These are phyloP conservation scores for Hipparchia semele DNA, from an alignment of 2,888 invertebrate species.

Conservation along the genomic window DNA sequence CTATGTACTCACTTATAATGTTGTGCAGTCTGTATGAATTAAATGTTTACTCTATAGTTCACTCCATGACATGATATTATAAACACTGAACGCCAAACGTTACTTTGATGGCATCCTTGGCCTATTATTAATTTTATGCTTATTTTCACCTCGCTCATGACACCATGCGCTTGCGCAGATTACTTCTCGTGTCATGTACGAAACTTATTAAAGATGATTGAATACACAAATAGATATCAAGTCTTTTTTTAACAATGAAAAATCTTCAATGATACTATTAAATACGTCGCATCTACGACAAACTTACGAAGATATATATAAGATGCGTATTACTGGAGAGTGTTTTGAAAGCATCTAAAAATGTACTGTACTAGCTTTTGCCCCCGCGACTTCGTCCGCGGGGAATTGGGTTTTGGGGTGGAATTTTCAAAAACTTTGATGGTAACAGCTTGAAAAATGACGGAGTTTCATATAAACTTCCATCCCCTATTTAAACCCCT, in stretches of 20 bases:
- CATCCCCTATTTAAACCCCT: too few species aligned
- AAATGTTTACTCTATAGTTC: conserved; percentile 50
- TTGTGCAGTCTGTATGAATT: conserved; percentile 39
- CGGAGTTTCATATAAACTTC: too few species aligned
- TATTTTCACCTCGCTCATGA: conserved; percentile 61
- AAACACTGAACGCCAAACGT: conserved; percentile 48
- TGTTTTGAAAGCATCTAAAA: too few species aligned
- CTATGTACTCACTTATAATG: conserved; percentile 3
- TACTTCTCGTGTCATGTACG: conserved; percentile 30
- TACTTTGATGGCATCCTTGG: conserved; percentile 65
- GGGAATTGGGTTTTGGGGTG: too few species aligned
- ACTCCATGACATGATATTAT: conserved; percentile 51
- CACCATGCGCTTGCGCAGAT: conserved; percentile 51
- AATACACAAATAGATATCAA: conserved; percentile 1
- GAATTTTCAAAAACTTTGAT: too few species aligned
- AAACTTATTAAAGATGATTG: conserved; percentile 7
- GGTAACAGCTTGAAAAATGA: too few species aligned
- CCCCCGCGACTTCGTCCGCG: too few species aligned
- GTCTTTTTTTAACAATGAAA: not conserved
- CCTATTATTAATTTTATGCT: conserved; percentile 72
- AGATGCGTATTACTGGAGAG: too few species aligned
- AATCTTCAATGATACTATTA: too few species aligned
- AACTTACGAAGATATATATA: too few species aligned
- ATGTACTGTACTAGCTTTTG: too few species aligned
- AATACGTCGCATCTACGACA: too few species aligned